Conservation (phyloP, 92 coral and sea anemone species). For the Chrysogorgia sp. region DNA sequence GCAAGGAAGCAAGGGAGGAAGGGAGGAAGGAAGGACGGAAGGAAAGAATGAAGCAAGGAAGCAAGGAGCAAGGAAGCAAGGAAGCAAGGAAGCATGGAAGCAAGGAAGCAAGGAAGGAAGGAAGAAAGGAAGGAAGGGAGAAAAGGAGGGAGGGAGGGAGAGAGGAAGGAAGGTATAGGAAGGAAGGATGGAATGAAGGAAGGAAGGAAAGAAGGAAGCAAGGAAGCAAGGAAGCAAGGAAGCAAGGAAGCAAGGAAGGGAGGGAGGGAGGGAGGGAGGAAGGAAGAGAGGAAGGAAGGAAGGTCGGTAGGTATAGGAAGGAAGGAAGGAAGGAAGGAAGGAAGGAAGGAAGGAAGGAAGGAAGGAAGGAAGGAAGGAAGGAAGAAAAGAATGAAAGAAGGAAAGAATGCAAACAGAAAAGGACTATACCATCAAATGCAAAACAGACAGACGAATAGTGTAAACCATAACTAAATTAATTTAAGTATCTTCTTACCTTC, state of each 20-base stretch:
- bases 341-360: slow-evolving; percentile 30
- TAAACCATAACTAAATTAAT: background rate
- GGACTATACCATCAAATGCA: too few relatives aligned
- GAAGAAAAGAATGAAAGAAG: background rate
- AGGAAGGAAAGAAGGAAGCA: background rate
- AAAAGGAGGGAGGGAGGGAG: too few relatives aligned
- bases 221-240: too few relatives aligned
- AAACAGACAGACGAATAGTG: background rate
- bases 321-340: background rate
- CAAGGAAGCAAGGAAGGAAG: background rate
- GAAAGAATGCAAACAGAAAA: slow-evolving; percentile 4
- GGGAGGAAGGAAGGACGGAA: background rate
- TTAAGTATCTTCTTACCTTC: background rate
- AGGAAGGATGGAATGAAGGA: slow-evolving; percentile 12
- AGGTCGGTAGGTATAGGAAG: background rate
- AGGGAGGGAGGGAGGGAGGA: background rate
- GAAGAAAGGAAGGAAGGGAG: background rate
- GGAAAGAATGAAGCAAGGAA: background rate
- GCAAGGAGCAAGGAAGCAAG: background rate
- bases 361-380: background rate
- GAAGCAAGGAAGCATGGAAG: background rate
- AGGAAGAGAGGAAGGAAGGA: background rate
- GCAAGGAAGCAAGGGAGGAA: background rate
- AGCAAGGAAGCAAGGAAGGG: slow-evolving; percentile 1
- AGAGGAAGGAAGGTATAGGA: background rate